Conservation (phyloP, 2,797 vertebrate species). For the Mormyrus hasselquistii region DNA sequence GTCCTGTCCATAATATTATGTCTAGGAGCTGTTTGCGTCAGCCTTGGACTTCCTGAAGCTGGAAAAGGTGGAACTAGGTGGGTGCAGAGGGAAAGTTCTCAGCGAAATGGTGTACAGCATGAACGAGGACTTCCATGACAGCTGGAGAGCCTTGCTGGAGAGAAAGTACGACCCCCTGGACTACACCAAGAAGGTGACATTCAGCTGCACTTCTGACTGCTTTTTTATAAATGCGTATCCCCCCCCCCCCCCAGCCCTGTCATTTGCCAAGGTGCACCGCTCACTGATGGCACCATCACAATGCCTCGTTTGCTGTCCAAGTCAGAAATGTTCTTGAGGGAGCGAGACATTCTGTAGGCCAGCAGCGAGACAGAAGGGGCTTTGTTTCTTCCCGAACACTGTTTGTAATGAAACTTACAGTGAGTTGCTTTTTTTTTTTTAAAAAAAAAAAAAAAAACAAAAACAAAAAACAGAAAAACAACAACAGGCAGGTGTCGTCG, state of each 20-base stretch:
- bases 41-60: slow-evolving; percentile 66
- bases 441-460: background rate
- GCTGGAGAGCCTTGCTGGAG: slow-evolving; percentile 61
- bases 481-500: background rate
- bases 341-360: background rate
- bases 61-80: slow-evolving; percentile 61
- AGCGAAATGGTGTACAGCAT: slow-evolving; percentile 58
- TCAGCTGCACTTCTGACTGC: background rate
- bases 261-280: background rate
- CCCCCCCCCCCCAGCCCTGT: background rate
- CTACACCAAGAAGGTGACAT: slow-evolving; percentile 52
- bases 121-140: slow-evolving; percentile 65
- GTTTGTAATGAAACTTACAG: background rate
- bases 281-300: background rate
- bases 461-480: background rate
- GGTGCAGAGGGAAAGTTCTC: slow-evolving; percentile 59
- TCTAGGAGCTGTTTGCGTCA: slow-evolving; percentile 61
- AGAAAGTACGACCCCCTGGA: slow-evolving; percentile 67
- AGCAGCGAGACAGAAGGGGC: background rate
- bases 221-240: background rate
- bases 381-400: background rate
- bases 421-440: background rate
- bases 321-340: background rate
- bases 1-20: background rate
- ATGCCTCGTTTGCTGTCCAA: background rate